phyloP scores from a whole-genome alignment of 2,113 vertebrate genomes.

The Hirundichthys speculiger region DNA sequence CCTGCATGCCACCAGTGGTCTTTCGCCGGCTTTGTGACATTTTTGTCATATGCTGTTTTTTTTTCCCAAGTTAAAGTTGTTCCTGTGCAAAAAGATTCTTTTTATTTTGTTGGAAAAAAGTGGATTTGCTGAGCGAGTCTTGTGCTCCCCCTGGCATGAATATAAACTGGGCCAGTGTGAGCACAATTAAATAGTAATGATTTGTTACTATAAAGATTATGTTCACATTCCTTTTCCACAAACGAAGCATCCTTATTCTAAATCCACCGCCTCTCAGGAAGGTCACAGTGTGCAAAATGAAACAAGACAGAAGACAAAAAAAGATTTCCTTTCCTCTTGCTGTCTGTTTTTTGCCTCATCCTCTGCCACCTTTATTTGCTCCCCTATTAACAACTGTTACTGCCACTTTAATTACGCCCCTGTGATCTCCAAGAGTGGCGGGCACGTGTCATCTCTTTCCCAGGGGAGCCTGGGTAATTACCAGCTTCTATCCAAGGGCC shows the following conservation, averaged over 20 bases:
- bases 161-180: too few species aligned
- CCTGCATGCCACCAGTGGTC: slow-evolving; percentile 49
- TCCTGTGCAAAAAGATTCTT: not conserved
- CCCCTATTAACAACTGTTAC: slow-evolving; percentile 99
- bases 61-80: slow-evolving; percentile 8
- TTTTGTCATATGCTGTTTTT: slow-evolving; percentile 41
- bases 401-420: slow-evolving; percentile 97
- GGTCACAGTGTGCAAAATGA: slow-evolving; percentile 77
- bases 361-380: slow-evolving; percentile 92
- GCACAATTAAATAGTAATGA: too few species aligned
- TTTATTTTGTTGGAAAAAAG: too few species aligned
- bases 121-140: too few species aligned
- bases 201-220: not conserved
- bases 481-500: slow-evolving; percentile 95
- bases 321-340: slow-evolving; percentile 54
- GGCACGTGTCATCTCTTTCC: slow-evolving; percentile 96
- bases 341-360: slow-evolving; percentile 68
- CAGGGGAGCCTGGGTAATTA: slow-evolving; percentile 98
- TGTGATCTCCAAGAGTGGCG: slow-evolving; percentile 93
- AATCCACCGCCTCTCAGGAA: slow-evolving; percentile 66
- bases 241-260: slow-evolving; percentile 50
- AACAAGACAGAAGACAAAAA: slow-evolving; percentile 63
- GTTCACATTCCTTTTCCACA: slow-evolving; percentile 31
- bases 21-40: slow-evolving; percentile 46
- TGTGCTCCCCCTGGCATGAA: too few species aligned